Conservation (phyloP, 2,888 invertebrate genomes). For the Aphidoletes aphidimyza region DNA sequence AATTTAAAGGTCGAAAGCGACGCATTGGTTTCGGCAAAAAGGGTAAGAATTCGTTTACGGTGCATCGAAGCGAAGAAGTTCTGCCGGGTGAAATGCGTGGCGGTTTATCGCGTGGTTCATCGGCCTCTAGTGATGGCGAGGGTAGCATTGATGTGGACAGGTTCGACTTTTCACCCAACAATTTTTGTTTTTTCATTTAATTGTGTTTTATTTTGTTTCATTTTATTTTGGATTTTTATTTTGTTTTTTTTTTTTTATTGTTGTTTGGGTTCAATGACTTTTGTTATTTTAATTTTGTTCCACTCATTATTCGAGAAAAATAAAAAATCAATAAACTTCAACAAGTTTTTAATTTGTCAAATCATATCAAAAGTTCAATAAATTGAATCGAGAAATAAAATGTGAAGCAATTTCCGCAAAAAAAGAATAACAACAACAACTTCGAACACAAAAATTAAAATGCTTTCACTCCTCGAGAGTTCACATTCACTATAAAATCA, state of each 20-base stretch:
- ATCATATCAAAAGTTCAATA: not conserved
- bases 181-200: not conserved
- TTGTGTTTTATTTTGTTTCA: slow-evolving; percentile 31
- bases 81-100: slow-evolving; percentile 82
- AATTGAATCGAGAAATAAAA: not conserved
- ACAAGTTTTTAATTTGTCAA: too few relatives aligned
- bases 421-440: not conserved
- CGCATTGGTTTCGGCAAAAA: slow-evolving; percentile 95
- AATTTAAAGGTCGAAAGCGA: slow-evolving; percentile 91
- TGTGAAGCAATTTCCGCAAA: not conserved
- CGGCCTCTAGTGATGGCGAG: slow-evolving; percentile 93
- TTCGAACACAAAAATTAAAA: not conserved
- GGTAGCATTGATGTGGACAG: slow-evolving; percentile 86
- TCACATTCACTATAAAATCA: slow-evolving; percentile 19
- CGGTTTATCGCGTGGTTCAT: slow-evolving; percentile 80
- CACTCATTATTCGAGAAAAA: not conserved
- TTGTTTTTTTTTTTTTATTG: not conserved
- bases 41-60: slow-evolving; percentile 95
- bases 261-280: not conserved
- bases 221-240: not conserved
- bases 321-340: not conserved
- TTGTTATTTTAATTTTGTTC: not conserved
- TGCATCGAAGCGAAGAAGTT: slow-evolving; percentile 98
- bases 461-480: not conserved
- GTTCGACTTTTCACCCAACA: slow-evolving; percentile 68